Base-by-base conservation (phyloP, 1,140 invertebrate species). In the Drosophila tsacasi region DNA sequence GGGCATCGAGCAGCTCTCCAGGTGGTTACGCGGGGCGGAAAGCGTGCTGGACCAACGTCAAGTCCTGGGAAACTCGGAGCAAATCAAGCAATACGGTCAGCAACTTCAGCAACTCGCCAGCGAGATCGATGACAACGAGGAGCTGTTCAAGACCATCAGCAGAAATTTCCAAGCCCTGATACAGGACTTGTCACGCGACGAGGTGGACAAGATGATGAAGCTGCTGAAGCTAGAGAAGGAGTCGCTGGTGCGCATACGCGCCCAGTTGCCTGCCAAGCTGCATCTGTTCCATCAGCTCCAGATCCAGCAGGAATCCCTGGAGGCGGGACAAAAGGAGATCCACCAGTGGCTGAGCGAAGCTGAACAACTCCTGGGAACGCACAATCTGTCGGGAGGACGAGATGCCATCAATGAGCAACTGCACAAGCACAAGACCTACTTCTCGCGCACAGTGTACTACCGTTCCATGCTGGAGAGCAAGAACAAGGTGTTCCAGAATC, bases 381-480 rank as follows among this genome's bases (percentile, higher is more conserved):
- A 89, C 49, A 87, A 94, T 64, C 89, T 97, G 1, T 93, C 95
- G 0, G 95, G 95, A n/a, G 95, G 95, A n/a, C 95, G 96, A 68
- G 96, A 98, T 77, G 93, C 94, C 4, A 95, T 97, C 21, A 95
- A 97, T 75, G 94, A 95, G 21, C 95, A 96, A 61, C 94, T 98
- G 25, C 97, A 98, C 57, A 95, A 95, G 78, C 97, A 99, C 84
- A 98, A 98, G 92, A 94, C 95, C 19, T 98, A 98, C 94, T 98
- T 98, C 92, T 96, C 97, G 0, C 95, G 97, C 66, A 97, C 96
- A 0, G 95, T 97, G 0, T 98, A 98, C 92, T 98, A 98, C 93
- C 97, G 97, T 90, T 98, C 97, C 1, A 98, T 98, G 96, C 91
- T 99, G 44, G 97, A 98, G 79, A 98, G 97, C 83, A 98, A 98